Conservation (phyloP, 2,113 vertebrate genomes). For the Mirounga angustirostris region DNA sequence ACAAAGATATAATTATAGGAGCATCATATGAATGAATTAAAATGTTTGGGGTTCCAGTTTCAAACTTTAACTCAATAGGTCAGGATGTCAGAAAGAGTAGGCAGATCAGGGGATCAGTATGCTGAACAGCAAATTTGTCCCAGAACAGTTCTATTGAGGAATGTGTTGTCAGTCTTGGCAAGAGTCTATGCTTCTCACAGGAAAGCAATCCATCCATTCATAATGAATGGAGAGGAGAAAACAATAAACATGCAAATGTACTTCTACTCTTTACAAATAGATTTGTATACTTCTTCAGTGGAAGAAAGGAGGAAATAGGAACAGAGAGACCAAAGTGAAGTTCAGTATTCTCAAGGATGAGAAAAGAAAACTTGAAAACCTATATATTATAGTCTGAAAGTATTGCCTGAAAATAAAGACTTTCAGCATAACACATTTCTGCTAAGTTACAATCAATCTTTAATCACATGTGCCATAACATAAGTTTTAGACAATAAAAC, state of each 20-base stretch:
- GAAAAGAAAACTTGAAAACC: conserved; percentile 64
- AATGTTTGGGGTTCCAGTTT: background rate
- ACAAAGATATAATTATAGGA: background rate
- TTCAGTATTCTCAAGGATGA: conserved; percentile 68
- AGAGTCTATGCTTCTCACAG: conserved; percentile 19
- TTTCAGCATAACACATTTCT: conserved; percentile 60
- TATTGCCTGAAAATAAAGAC: conserved; percentile 60
- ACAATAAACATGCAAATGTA: conserved; percentile 85
- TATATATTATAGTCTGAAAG: conserved; percentile 34
- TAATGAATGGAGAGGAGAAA: conserved; percentile 73
- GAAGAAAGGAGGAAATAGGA: conserved; percentile 69
- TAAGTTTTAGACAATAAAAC: conserved; percentile 33
- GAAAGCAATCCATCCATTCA: conserved; percentile 60
- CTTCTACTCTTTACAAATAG: conserved; percentile 68
- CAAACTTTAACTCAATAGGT: conserved; percentile 37
- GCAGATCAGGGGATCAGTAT: background rate
- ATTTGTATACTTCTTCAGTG: conserved; percentile 77
- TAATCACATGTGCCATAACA: background rate
- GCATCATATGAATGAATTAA: conserved; percentile 38
- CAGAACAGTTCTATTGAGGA: background rate
- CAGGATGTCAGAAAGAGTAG: background rate
- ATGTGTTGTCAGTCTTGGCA: background rate
- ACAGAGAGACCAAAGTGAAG: background rate
- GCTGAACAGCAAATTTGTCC: background rate
- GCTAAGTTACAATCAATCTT: background rate